phyloP scores from a whole-genome alignment of 2,797 vertebrate genomes.

The Gephyroberyx darwinii region DNA sequence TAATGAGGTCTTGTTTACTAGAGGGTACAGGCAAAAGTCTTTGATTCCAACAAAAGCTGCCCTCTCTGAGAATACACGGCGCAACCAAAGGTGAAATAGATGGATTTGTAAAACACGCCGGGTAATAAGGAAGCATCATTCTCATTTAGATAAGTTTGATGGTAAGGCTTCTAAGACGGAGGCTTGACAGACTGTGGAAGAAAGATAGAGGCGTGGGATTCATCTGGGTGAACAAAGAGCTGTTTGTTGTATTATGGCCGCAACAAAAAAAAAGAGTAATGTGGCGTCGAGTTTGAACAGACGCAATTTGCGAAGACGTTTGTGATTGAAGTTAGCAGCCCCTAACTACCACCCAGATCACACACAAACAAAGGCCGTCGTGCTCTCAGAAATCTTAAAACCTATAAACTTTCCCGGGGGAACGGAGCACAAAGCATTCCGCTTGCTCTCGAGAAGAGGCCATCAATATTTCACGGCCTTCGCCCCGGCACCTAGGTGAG shows the following conservation, averaged over 20 bases:
- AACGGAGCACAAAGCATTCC: slow-evolving; percentile 53
- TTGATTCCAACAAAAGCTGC: slow-evolving; percentile 60
- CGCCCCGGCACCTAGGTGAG: slow-evolving; percentile 64
- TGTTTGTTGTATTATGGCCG: slow-evolving; percentile 52
- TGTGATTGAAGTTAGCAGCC: slow-evolving; percentile 47
- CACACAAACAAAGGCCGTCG: slow-evolving; percentile 48
- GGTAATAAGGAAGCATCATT: slow-evolving; percentile 53
- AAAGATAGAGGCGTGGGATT: slow-evolving; percentile 43
- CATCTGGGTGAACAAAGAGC: slow-evolving; percentile 53
- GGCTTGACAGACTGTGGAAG: slow-evolving; percentile 19
- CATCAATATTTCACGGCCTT: slow-evolving; percentile 79
- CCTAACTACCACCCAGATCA: slow-evolving; percentile 44
- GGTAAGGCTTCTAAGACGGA: not conserved
- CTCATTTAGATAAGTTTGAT: slow-evolving; percentile 11
- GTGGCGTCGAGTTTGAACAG: slow-evolving; percentile 42
- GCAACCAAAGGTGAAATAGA: slow-evolving; percentile 59
- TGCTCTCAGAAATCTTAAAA: slow-evolving; percentile 54
- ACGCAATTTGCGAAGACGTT: slow-evolving; percentile 44
- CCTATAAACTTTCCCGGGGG: slow-evolving; percentile 66
- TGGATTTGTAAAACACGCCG: slow-evolving; percentile 56
- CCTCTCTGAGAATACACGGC: slow-evolving; percentile 47
- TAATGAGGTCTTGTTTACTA: slow-evolving; percentile 79
- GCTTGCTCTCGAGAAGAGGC: slow-evolving; percentile 54
- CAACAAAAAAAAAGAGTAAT: slow-evolving; percentile 52
- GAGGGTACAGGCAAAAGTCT: slow-evolving; percentile 60